Evolutionary conservation across 2,113 vertebrate genomes (phyloP).

Genomic region (Polypterus senegalus): DNA sequence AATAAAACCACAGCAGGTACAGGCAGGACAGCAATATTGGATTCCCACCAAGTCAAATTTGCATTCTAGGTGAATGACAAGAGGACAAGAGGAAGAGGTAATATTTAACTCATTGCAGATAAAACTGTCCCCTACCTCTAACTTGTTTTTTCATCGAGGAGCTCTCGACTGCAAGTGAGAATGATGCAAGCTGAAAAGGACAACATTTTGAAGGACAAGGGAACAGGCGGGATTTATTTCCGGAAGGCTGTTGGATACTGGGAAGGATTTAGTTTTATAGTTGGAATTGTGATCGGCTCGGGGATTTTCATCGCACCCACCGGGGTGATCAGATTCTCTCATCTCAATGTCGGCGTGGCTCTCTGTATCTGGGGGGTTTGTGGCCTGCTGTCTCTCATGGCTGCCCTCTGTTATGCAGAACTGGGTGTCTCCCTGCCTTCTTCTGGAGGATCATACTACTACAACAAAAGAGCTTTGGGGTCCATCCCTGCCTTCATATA

Average conservation of each 20-base stretch:
- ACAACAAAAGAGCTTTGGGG: conserved; percentile 42
- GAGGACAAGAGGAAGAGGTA: too few species aligned
- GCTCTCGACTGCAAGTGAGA: too few species aligned
- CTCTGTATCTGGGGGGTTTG: conserved; percentile 29
- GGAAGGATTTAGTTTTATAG: conserved; percentile 37
- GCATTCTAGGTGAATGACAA: too few species aligned
- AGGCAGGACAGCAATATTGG: too few species aligned
- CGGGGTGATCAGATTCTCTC: conserved; percentile 34
- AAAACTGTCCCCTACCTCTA: too few species aligned
- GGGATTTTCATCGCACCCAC: conserved; percentile 48
- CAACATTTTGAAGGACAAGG: neutral
- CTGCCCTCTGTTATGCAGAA: conserved; percentile 37
- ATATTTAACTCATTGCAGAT: too few species aligned
- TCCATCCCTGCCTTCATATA: conserved; percentile 30
- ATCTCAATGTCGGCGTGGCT: conserved; percentile 31
- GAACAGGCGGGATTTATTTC: conserved; percentile 17
- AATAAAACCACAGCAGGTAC: too few species aligned
- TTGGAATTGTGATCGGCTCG: conserved; percentile 34
- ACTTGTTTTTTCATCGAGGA: too few species aligned
- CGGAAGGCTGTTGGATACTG: conserved; percentile 43
- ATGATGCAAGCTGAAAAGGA: too few species aligned
- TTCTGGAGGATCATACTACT: conserved; percentile 37
- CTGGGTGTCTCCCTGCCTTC: conserved; percentile 30
- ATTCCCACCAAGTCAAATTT: too few species aligned
- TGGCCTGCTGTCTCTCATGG: conserved; percentile 33